Base-by-base conservation (phyloP, 2,888 invertebrate genomes). In the Aelia acuminata region DNA sequence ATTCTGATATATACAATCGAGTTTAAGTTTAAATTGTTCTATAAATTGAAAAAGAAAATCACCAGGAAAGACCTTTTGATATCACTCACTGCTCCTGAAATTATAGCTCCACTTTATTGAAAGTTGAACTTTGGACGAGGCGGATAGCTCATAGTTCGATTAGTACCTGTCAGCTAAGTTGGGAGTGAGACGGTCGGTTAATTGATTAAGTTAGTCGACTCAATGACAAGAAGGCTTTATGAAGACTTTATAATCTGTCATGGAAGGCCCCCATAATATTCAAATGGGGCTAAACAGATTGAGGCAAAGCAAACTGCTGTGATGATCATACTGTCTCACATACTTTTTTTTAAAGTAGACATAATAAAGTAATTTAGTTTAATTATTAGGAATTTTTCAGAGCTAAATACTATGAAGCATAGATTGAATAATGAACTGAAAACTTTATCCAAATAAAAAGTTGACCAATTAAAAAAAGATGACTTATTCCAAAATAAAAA, bases 111-210 rank as follows among this genome's bases (percentile, higher is more conserved):
- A 70, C 63, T 35, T 35, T 70, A 70, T 70, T 18, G 63, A 10
- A 18, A 70, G 63, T 35, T 35, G 18, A 70, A 70, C 18, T 70
- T 70, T 18, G 31, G 63, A 8, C 35, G 18, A 31, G 63, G 18
- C 35, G 13, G 63, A 70, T 70, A 70, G 63, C 63, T 70, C 10
- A 70, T 70, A 70, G 63, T 70, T 70, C 63, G 63, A 70, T 70
- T 70, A 70, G 63, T 31, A 20, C 63, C 63, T 70, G 63, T 70
- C 63, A 70, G 63, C 35, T 35, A 70, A 70, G 63, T 70, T 70
- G 31, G 31, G 7, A 35, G 31, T 70, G 63, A 18, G 63, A 35
- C 63, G 63, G 18, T 70, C 18, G 63, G 31, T 35, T 70, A 70
- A 70, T 70, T 70, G 63, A 70, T 70, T 70, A 70, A 70, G 63